Base-by-base conservation (phyloP, 92 coral and sea anemone species). In the Meandrina meandrites region DNA sequence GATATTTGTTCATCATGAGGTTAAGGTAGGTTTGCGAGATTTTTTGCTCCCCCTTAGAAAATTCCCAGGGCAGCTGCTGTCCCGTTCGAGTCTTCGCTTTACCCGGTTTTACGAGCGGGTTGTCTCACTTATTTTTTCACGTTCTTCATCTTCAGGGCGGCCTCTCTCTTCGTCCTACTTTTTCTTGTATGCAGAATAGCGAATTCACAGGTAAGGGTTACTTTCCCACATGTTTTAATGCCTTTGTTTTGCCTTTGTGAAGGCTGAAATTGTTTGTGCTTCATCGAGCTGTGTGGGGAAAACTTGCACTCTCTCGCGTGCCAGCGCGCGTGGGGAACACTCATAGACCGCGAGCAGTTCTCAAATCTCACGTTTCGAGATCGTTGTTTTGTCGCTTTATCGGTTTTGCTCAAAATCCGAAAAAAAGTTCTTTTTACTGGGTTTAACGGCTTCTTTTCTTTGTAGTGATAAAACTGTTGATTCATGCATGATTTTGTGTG, bases 1-100 rank as follows among this genome's bases (percentile, higher is more conserved):
- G 62, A 78, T 86, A 90, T 83, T 91, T 90, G 79, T 89, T 88
- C 71, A 84, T 37, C 45, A 94, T 94, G 98, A 85, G 91, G 98
- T 79, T 81, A 78, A 89, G 98, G 98, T 94, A 84, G 71, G 95
- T 67, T 84, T 27, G 17, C 11, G 54, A 28, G 22, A 48, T 18
- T n/a, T 36, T 58, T 75, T 62, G 56, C 28, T 79, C 19, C 53
- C 22, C 37, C 79, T 76, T 40, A 28, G 0, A 51, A 36, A 28
- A 60, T 75, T 86, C 53, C 40, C 28, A 40, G 56, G 8, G 37
- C 73, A 8, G 45, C 13, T 71, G 34, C 17, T 60, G 17, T 27
- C 51, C 45, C 66, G 72, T 56, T 42, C 11, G 24, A 37, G 31
- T 40, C 53, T 8, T 47, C 68, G 47, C 68, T 73, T 84, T 54